Percentiles rank a stretch among this genome's conserved stretches.
Conservation (phyloP, 1,140 invertebrate species). For the Helicoverpa armigera region DNA sequence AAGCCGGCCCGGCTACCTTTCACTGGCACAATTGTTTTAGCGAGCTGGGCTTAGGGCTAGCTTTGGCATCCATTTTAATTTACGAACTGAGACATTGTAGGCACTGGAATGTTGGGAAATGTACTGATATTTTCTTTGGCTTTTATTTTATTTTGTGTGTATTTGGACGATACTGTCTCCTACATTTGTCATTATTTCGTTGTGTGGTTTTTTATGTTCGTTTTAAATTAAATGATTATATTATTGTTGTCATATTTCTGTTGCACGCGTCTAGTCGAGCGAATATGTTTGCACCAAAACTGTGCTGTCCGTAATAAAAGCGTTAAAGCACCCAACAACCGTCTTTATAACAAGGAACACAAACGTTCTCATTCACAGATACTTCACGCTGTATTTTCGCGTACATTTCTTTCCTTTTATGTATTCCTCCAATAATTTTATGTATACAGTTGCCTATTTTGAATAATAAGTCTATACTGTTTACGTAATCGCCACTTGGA, state of each 20-base stretch:
- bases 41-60: constrained; percentile 31
- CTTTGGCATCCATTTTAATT: constrained; percentile 25
- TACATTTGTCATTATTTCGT: too few relatives aligned
- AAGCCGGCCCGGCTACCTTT: constrained; percentile 34
- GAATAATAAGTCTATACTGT: constrained; percentile 43
- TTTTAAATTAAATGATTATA: too few relatives aligned
- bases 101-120: background rate
- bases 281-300: constrained; percentile 8
- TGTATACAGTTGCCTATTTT: constrained; percentile 36
- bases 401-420: constrained; percentile 41
- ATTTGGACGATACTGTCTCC: too few relatives aligned
- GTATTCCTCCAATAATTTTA: constrained; percentile 41
- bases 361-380: constrained; percentile 35
- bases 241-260: too few relatives aligned
- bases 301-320: background rate
- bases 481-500: constrained; percentile 40
- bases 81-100: constrained; percentile 22
- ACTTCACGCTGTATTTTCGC: constrained; percentile 40
- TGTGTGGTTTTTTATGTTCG: too few relatives aligned
- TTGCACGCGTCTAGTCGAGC: too few relatives aligned
- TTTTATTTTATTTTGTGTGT: background rate
- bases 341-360: constrained; percentile 34
- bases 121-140: constrained; percentile 3
- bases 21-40: constrained; percentile 45
- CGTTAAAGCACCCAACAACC: constrained; percentile 10